Conservation (phyloP, 2,797 vertebrate genomes). For the Cyprinella venusta region DNA sequence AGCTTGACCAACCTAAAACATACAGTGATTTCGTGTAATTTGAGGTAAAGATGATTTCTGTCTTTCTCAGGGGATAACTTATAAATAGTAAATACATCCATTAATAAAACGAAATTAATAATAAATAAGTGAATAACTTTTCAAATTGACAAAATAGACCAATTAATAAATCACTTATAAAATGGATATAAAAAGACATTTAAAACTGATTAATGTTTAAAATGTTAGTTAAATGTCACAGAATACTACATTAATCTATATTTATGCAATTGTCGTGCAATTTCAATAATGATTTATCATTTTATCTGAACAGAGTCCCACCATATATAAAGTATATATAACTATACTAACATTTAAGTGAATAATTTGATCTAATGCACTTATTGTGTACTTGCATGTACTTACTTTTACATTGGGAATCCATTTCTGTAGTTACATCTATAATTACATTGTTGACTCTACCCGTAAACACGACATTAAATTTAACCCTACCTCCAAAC, state of each 20-base stretch:
- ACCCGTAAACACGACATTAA: neutral
- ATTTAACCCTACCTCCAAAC: neutral
- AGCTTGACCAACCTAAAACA: neutral
- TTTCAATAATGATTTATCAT: neutral
- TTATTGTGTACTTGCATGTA: neutral
- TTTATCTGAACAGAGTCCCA: neutral
- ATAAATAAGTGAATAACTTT: neutral
- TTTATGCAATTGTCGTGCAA: neutral
- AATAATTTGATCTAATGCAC: neutral
- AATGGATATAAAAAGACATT: neutral
- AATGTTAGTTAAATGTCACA: neutral
- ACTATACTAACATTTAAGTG: neutral
- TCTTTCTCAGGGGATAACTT: neutral
- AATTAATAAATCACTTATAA: neutral
- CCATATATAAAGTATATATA: neutral
- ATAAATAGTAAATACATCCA: too few species aligned
- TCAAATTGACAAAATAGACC: neutral
- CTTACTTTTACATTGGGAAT: neutral
- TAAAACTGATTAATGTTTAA: neutral
- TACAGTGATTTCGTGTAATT: neutral
- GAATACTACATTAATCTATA: neutral
- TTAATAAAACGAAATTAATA: neutral
- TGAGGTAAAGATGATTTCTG: neutral
- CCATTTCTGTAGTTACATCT: neutral
- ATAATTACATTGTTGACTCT: neutral